Conservation (phyloP, 2,888 invertebrate genomes). For the Tinea semifulvella region DNA sequence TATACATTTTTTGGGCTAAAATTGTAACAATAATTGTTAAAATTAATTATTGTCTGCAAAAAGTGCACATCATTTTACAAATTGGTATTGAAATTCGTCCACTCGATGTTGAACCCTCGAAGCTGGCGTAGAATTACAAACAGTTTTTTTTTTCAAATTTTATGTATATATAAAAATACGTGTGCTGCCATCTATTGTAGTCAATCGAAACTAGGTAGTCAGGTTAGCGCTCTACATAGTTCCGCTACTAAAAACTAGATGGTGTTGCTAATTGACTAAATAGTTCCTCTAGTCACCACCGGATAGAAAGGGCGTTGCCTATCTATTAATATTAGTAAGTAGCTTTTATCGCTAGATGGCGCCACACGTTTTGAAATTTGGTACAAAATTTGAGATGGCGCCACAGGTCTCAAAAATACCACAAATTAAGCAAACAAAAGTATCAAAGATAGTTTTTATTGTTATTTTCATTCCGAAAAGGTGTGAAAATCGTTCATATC, state of each 20-base stretch:
- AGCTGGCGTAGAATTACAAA: no score
- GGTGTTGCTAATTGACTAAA: background rate
- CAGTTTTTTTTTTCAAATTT: no score
- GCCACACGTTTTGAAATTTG: conserved; percentile 10
- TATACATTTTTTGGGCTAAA: no score
- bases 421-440: conserved; percentile 1
- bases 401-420: conserved; percentile 18
- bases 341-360: conserved; percentile 25
- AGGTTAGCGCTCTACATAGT: background rate
- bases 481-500: conserved; percentile 57
- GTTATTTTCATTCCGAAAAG: conserved; percentile 39
- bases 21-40: no score
- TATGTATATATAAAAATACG: no score
- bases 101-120: no score
- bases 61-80: no score
- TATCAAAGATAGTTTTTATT: conserved; percentile 35
- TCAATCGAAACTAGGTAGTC: background rate
- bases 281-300: background rate
- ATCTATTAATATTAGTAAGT: background rate
- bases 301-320: no score
- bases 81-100: no score
- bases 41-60: no score
- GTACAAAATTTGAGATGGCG: conserved; percentile 35
- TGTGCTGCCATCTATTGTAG: background rate
- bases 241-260: background rate